phyloP scores from a whole-genome alignment of 2,888 invertebrate genomes.

The Metallyticus violacea region DNA sequence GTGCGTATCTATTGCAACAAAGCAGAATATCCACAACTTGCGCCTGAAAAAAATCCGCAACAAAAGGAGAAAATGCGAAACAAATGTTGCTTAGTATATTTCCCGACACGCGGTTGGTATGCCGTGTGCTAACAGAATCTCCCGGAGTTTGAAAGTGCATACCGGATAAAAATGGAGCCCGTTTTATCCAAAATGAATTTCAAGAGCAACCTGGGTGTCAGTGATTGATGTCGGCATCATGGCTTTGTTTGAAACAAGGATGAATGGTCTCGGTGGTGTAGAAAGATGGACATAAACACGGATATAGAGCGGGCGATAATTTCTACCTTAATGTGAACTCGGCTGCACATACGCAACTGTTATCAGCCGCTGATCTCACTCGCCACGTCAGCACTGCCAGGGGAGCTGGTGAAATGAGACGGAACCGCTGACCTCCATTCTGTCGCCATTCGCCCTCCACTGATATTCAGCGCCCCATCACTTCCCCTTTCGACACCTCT shows the following conservation, averaged over 20 bases:
- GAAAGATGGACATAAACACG: background rate
- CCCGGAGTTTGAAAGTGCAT: no score
- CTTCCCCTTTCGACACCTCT: background rate
- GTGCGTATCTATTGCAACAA: no score
- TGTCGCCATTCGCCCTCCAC: background rate
- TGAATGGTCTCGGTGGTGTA: background rate
- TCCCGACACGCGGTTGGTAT: no score
- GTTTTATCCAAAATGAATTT: background rate
- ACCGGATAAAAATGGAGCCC: background rate
- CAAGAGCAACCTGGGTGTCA: background rate
- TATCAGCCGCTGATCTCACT: background rate
- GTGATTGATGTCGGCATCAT: background rate
- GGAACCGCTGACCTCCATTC: slow-evolving; percentile 19
- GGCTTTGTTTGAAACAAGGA: background rate
- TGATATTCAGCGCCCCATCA: background rate
- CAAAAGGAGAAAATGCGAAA: no score
- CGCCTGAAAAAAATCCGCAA: no score
- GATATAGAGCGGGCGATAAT: background rate
- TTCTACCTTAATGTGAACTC: background rate
- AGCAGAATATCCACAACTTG: no score
- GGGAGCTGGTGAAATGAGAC: slow-evolving; percentile 16
- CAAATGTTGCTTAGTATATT: no score
- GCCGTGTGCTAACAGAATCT: no score
- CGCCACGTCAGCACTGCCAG: background rate
- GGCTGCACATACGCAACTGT: background rate